These are phyloP conservation scores for Conomelus anceps DNA, from an alignment of 2,888 invertebrate genomes.

Conservation along the genomic window DNA sequence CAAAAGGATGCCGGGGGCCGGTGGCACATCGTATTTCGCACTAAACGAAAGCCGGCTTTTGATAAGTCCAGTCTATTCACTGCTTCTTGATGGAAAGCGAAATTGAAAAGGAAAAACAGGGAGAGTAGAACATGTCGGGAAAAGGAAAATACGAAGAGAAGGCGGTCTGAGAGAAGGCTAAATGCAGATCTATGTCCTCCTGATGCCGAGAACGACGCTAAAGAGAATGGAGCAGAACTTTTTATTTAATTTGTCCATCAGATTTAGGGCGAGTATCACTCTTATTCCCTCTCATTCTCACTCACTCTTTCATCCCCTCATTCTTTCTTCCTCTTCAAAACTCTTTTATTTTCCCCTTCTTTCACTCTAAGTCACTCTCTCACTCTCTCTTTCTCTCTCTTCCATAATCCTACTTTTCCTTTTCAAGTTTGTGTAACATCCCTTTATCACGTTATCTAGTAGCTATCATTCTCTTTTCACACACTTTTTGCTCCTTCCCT, in stretches of 20 bases:
- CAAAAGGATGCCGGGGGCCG: neutral
- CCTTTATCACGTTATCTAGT: too few relatives aligned
- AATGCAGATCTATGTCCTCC: neutral
- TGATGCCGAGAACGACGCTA: neutral
- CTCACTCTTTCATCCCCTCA: too few relatives aligned
- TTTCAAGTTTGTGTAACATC: too few relatives aligned
- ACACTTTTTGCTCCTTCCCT: too few relatives aligned
- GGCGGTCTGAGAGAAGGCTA: too few relatives aligned
- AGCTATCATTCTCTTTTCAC: too few relatives aligned
- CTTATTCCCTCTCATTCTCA: too few relatives aligned
- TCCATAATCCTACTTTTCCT: too few relatives aligned
- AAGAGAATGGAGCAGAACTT: neutral
- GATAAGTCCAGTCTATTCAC: neutral
- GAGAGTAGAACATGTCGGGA: neutral
- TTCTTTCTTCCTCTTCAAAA: neutral
- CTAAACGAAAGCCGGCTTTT: neutral
- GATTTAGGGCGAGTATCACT: neutral
- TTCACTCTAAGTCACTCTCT: neutral
- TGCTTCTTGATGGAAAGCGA: neutral
- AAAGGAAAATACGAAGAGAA: neutral
- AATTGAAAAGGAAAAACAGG: neutral
- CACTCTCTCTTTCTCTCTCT: too few relatives aligned
- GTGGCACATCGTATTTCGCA: neutral
- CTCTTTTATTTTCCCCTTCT: neutral
- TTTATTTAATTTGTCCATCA: neutral